A percentile compares a stretch with the other conserved stretches of the same genome.
phyloP scores from a whole-genome alignment of 2,113 vertebrate genomes.

The Raphicerus campestris region DNA sequence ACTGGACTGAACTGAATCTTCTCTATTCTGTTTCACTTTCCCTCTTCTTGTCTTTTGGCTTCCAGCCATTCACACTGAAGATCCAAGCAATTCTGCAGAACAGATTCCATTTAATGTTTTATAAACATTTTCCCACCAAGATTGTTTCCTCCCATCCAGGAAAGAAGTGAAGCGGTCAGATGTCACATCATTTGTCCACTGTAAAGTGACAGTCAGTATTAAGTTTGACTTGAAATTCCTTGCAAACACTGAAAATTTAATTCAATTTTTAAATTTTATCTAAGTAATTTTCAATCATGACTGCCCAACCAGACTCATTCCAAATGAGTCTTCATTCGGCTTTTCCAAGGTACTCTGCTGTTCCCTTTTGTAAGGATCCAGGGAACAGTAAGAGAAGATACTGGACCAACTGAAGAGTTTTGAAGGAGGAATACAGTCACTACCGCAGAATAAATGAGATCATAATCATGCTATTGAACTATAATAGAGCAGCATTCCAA shows the following conservation, averaged over 20 bases:
- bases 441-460: background rate
- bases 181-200: background rate
- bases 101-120: background rate
- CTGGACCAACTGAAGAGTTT: background rate
- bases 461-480: slow-evolving; percentile 7
- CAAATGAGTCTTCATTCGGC: background rate
- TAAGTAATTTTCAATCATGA: background rate
- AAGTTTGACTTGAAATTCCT: background rate
- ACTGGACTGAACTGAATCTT: too few relatives aligned
- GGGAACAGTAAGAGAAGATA: background rate
- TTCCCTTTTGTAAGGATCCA: background rate
- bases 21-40: background rate
- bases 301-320: background rate
- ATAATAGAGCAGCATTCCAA: background rate
- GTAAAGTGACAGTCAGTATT: background rate
- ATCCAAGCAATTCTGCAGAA: background rate
- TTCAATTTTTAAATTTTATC: background rate
- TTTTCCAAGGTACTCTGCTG: background rate
- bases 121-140: background rate
- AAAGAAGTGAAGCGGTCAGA: background rate
- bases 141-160: background rate
- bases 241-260: background rate
- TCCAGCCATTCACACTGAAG: background rate
- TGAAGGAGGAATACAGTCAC: background rate
- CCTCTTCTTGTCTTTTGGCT: background rate